These are phyloP conservation scores for Pararge aegeria DNA, from an alignment of 1,140 invertebrate genomes.

Conservation along the genomic window DNA sequence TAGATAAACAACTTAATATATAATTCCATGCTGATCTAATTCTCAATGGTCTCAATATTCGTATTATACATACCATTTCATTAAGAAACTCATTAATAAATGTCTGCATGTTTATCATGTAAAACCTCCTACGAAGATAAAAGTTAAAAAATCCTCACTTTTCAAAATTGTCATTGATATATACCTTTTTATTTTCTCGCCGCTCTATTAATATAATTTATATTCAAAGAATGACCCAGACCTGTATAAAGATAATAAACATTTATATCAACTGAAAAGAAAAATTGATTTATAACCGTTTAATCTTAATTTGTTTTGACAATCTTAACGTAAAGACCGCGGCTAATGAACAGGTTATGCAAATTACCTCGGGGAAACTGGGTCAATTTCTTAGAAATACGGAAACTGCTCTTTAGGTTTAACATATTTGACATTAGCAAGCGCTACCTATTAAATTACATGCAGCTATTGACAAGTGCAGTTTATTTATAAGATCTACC, in stretches of 20 bases:
- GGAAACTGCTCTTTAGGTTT: constrained; percentile 22
- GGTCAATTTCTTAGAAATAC: constrained; percentile 26
- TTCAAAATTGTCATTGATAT: no score
- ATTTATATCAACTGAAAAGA: neutral
- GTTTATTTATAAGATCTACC: constrained; percentile 21
- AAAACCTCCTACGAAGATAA: no score
- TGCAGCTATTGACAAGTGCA: constrained; percentile 6
- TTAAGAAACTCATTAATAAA: no score
- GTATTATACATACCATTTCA: no score
- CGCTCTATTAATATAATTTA: no score
- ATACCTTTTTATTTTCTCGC: no score
- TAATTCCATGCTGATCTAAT: no score
- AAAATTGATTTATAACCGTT: neutral
- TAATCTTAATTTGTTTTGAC: neutral
- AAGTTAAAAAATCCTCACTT: no score
- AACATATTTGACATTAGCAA: constrained; percentile 25
- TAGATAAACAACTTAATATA: no score
- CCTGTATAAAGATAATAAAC: no score
- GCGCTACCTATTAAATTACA: constrained; percentile 25
- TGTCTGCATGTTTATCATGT: no score
- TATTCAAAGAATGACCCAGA: neutral
- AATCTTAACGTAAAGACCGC: neutral
- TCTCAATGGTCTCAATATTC: no score
- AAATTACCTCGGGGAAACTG: constrained; percentile 19
- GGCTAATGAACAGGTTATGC: constrained; percentile 20